phyloP scores from a whole-genome alignment of 2,113 vertebrate genomes.

The Brienomyrus brachyistius region DNA sequence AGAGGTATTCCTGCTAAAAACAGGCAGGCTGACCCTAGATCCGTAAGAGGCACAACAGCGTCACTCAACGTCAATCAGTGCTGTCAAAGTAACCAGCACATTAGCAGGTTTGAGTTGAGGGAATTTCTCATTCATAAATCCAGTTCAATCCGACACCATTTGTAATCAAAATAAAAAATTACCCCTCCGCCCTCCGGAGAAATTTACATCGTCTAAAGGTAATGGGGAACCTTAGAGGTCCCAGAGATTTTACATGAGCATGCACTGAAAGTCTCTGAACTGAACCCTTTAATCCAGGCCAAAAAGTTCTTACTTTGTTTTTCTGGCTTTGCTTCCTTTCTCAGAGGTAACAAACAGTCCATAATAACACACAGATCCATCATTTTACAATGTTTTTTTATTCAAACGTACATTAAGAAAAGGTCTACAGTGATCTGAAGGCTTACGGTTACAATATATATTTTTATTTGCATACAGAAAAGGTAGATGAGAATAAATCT shows the following conservation, averaged over 20 bases:
- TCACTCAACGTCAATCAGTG: not conserved
- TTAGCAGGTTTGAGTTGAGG: not conserved
- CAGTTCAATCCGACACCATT: not conserved
- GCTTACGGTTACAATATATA: not conserved
- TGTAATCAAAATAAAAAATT: not conserved
- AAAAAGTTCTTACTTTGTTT: not conserved
- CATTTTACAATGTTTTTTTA: conserved; percentile 13
- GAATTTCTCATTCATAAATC: not conserved
- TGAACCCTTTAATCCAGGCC: not conserved
- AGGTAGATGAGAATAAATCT: not conserved
- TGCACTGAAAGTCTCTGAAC: not conserved
- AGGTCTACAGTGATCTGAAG: not conserved
- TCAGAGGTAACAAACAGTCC: not conserved
- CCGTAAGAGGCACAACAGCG: not conserved
- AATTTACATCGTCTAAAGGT: not conserved
- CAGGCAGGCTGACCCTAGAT: not conserved
- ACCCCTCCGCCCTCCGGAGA: not conserved
- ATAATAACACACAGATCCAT: conserved; percentile 12
- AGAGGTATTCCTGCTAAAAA: not conserved
- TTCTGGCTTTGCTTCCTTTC: not conserved
- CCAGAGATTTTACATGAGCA: not conserved
- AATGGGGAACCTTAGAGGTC: not conserved
- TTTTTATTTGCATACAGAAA: not conserved
- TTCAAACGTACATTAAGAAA: not conserved
- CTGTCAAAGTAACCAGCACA: not conserved